Conservation (phyloP, 2,797 vertebrate species). For the Chaetophractus vellerosus region DNA sequence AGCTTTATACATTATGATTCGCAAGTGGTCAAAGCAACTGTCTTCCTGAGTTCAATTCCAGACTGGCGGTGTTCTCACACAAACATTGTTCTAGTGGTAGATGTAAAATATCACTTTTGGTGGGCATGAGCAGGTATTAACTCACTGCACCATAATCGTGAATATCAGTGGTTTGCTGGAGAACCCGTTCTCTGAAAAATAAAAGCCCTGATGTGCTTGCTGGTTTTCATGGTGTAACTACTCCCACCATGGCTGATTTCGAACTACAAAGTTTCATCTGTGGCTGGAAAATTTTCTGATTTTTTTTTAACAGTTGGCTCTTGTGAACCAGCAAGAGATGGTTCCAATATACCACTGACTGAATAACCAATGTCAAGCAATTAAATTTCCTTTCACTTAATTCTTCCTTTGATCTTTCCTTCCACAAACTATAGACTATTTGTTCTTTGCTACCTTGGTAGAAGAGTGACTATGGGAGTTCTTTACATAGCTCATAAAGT, state of each 20-base stretch:
- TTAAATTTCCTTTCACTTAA: background rate
- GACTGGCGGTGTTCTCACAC: background rate
- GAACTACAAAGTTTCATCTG: background rate
- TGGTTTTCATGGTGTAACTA: conserved; percentile 12
- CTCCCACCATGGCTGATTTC: background rate
- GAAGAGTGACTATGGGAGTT: background rate
- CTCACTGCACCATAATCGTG: background rate
- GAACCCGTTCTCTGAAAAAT: background rate
- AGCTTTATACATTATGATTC: background rate
- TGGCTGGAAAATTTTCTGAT: background rate
- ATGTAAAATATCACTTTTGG: background rate
- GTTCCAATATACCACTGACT: background rate
- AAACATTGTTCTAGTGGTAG: background rate
- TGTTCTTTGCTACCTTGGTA: background rate
- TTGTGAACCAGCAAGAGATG: background rate
- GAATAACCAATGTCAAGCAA: background rate
- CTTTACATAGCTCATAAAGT: background rate
- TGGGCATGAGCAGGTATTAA: background rate
- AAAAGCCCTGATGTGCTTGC: background rate
- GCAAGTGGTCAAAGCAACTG: background rate
- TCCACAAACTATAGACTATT: background rate
- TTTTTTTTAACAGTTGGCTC: background rate
- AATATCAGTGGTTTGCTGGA: background rate
- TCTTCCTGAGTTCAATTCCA: conserved; percentile 1
- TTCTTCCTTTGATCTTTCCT: background rate